A percentile compares a stretch with the other conserved stretches of the same genome.
phyloP scores from a whole-genome alignment of 2,888 invertebrate species.

The Halocaridina rubra region DNA sequence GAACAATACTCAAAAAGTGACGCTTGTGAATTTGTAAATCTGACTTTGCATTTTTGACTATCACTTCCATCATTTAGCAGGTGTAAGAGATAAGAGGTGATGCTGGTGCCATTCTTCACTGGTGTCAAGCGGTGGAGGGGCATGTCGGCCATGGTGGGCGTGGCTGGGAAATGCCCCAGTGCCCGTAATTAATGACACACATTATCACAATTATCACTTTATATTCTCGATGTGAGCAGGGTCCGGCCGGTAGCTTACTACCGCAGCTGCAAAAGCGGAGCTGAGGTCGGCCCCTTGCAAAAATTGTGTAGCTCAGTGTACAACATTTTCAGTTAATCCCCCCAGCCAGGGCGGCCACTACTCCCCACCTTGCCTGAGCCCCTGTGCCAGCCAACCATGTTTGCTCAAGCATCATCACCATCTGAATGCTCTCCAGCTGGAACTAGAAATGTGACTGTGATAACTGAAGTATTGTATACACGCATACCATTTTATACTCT shows the following conservation, averaged over 20 bases:
- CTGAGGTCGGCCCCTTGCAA: constrained; percentile 26
- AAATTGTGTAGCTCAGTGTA: constrained; percentile 58
- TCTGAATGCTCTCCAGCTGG: constrained; percentile 45
- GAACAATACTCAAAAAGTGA: no score
- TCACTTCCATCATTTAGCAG: no score
- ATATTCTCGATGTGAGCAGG: constrained; percentile 36
- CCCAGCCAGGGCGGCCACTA: constrained; percentile 35
- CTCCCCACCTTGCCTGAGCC: constrained; percentile 50
- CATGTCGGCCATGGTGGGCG: constrained; percentile 36
- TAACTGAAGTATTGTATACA: constrained; percentile 55
- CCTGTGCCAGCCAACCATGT: constrained; percentile 41
- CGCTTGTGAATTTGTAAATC: no score
- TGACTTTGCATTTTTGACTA: no score
- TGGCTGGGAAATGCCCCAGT: constrained; percentile 29
- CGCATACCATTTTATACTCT: constrained; percentile 49
- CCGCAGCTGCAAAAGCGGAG: neutral
- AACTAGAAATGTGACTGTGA: constrained; percentile 59
- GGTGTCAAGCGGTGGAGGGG: constrained; percentile 28
- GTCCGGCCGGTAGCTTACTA: constrained; percentile 28
- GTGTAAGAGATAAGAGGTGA: constrained; percentile 9
- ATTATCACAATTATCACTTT: constrained; percentile 32
- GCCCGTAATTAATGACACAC: neutral
- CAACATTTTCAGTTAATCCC: constrained; percentile 53
- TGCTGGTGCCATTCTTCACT: constrained; percentile 13
- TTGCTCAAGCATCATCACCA: constrained; percentile 61